Base-by-base conservation (phyloP, 2,888 invertebrate species). In the Spodoptera picta region DNA sequence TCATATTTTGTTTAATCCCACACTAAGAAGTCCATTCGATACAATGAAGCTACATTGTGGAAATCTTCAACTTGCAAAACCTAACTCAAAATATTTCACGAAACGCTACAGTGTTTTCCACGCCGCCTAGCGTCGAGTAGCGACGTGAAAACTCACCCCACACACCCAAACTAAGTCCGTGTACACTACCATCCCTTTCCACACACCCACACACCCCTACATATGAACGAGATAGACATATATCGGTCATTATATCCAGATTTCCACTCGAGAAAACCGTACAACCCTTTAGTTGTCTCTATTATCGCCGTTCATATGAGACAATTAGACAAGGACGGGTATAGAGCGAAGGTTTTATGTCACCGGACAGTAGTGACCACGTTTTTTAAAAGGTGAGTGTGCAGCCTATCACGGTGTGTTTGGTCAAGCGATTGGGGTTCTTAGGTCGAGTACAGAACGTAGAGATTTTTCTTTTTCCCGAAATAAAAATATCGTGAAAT, bases 101-200 rank as follows among this genome's bases (percentile, higher is more conserved):
- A 64, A 57, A 57, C 36, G 49, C 58, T 41, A 60, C 56, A 64
- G 46, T 57, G 75, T 81, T 86, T 85, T 81, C 83, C 85, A 80
- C 92, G 94, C 94, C 92, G 87, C 87, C 94, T 93, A 88, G 90
- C 87, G 94, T 84, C 85, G 92, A 93, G 92, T 94, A 93, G 94
- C 91, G 81, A 73, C 75, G 76, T 69, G 83, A 83, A 88, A 87
- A 84, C 77, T 75, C 80, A 83, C 78, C 73, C 77, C 83, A 80
- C 87, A 82, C 85, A 83, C 75, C 83, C 78, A 79, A 77, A 80
- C 72, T 77, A 83, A 81, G 79, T 75, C 69, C 78, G 63, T 70
- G 75, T 78, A 58, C 71, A 71, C 77, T 84, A 88, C 92, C 89
- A 87, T 93, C 93, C 91, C 92, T 92, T 89, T 93, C 90, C 84